A percentile compares a stretch with the other conserved stretches of the same genome.
phyloP scores from a whole-genome alignment of 37 sponge, comb jelly and placozoan species.

The Axinella damicornis region DNA sequence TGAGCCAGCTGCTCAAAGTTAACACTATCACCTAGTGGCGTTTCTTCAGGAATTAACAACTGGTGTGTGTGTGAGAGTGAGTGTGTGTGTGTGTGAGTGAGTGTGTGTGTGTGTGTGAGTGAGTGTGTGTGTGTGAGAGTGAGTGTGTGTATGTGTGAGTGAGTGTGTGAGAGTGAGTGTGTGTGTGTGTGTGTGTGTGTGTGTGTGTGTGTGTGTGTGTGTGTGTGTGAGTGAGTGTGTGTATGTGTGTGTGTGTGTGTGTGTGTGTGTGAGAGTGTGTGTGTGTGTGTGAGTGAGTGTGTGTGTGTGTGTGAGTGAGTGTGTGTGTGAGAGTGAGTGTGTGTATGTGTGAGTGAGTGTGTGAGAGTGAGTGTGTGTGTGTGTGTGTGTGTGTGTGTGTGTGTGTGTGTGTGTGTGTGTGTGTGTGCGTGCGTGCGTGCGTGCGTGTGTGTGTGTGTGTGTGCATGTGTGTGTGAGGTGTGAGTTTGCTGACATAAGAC shows the following conservation, averaged over 20 bases:
- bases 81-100: constrained; percentile 19
- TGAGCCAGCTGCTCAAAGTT: constrained; percentile 64
- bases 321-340: too few species aligned
- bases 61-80: background rate
- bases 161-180: too few species aligned
- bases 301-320: background rate
- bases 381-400: constrained; percentile 13
- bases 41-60: constrained; percentile 78
- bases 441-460: too few species aligned
- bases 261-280: constrained; percentile 10
- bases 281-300: constrained; percentile 13
- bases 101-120: background rate
- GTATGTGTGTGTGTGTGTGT: background rate
- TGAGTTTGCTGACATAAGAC: too few species aligned
- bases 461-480: too few species aligned
- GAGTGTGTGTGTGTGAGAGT: background rate
- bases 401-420: background rate
- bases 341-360: too few species aligned
- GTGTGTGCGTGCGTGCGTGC: too few species aligned
- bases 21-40: constrained; percentile 74
- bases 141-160: too few species aligned
- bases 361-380: constrained; percentile 10
- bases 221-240: too few species aligned
- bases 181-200: too few species aligned
- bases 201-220: too few species aligned